phyloP scores from a whole-genome alignment of 2,888 invertebrate species.

The Norana najaformis region DNA sequence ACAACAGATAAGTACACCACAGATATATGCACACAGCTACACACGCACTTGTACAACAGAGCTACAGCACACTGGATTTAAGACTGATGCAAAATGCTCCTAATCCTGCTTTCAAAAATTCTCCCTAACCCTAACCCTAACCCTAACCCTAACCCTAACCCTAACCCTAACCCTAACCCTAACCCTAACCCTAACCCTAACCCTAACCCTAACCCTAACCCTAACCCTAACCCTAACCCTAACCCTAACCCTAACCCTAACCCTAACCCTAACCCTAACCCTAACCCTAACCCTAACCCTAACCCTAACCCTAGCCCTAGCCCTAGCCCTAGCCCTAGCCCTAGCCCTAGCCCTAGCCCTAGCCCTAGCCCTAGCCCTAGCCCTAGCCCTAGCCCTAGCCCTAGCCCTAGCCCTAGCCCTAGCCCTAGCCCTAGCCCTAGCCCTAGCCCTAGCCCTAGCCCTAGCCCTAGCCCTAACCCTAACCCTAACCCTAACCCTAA shows the following conservation, averaged over 20 bases:
- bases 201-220: constrained; percentile 44
- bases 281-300: constrained; percentile 42
- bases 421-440: constrained; percentile 43
- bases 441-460: constrained; percentile 44
- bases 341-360: constrained; percentile 46
- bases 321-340: constrained; percentile 43
- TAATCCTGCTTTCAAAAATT: constrained; percentile 38
- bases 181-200: constrained; percentile 44
- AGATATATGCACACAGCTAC: too few relatives aligned
- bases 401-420: constrained; percentile 41
- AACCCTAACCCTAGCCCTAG: constrained; percentile 43
- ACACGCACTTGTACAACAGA: too few relatives aligned
- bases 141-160: constrained; percentile 45
- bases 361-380: constrained; percentile 43
- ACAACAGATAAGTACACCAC: too few relatives aligned
- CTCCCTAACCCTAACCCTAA: constrained; percentile 44
- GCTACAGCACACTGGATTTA: too few relatives aligned
- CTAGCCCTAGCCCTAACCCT: constrained; percentile 45
- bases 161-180: constrained; percentile 45
- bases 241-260: constrained; percentile 43
- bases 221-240: constrained; percentile 42
- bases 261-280: constrained; percentile 43
- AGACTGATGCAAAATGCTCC: too few relatives aligned
- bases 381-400: constrained; percentile 42
- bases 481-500: constrained; percentile 41